Evolutionary conservation across 2,888 invertebrate genomes (phyloP), one percentile per base, ranked within the genome.

Genomic region (Melanostoma scalare): DNA sequence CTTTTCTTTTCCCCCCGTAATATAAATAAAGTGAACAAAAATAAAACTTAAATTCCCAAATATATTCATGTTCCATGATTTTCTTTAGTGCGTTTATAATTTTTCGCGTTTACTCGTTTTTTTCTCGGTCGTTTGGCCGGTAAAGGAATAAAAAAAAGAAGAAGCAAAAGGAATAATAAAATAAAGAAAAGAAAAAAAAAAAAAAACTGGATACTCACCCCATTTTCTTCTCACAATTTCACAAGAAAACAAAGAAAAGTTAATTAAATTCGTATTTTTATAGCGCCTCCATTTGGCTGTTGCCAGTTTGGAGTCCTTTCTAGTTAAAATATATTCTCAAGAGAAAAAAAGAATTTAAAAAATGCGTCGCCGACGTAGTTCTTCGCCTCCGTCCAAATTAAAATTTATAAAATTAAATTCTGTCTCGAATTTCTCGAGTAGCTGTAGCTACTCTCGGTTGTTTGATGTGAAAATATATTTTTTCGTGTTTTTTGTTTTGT

Each of bases 201-300:
- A 53, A 38, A 50, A 71, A 68, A 69, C 63, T 75, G 42, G 60
- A 76, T 72, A 72, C 75, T 65, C 55, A 75, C 52, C 42, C 63
- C 42, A 65, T 73, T 58, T 56, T 50, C 20, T 67, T 61, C 46
- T 20, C 8, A 46, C 36, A 31, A 60, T 67, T 61, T 36, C 2
- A 50, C 38, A 72, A 72, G 55, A 76, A 78, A 78, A 82, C 78
- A 78, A 72, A 76, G 78, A 73, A 78, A 61, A 6, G 56, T 40
- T 10, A 40, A 78, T 73, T 63, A 44, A 55, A 20, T 33, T 38
- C 4, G 56, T n/a, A 20, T 53, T 56, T 58, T 8, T 52, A 42
- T 73, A 33, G 53, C 63, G 72, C 48, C 56, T 68, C 8, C 46
- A 40, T 69, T 76, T 48, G 55, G 71, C 44, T 38, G 20, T 40